A percentile compares a stretch with the other conserved stretches of the same genome.
Conservation (phyloP, 2,113 vertebrate species). For the Podocnemis expansa region DNA sequence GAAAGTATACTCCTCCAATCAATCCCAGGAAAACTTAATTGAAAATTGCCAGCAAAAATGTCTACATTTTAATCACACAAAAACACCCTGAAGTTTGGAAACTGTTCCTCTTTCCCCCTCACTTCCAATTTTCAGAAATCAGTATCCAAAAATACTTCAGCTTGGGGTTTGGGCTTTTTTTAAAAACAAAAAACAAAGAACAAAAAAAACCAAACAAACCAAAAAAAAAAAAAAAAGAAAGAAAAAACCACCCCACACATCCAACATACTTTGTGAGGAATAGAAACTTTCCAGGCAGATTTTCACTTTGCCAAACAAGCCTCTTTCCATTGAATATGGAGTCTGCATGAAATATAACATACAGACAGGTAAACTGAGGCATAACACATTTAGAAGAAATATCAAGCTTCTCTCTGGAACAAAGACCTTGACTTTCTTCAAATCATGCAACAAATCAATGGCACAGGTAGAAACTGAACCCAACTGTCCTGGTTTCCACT, state of each 20-base stretch:
- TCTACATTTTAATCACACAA: background rate
- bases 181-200: no score
- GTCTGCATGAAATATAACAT: background rate
- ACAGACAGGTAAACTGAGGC: background rate
- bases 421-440: background rate
- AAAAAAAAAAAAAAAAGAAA: no score
- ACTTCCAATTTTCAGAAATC: no score
- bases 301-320: background rate
- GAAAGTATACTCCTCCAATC: background rate
- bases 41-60: background rate
- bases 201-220: no score
- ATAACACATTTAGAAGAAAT: background rate
- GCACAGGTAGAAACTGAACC: background rate
- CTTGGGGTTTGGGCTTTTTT: no score
- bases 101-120: no score
- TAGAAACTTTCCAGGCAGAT: no score
- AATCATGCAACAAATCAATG: background rate
- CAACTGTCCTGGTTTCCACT: background rate
- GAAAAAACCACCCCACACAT: no score
- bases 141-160: no score
- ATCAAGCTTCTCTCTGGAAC: background rate
- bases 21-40: background rate
- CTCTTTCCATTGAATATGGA: background rate
- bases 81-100: background rate
- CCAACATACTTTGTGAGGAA: no score